Conservation (phyloP, 2,797 vertebrate genomes). For the Epinephelus coioides region DNA sequence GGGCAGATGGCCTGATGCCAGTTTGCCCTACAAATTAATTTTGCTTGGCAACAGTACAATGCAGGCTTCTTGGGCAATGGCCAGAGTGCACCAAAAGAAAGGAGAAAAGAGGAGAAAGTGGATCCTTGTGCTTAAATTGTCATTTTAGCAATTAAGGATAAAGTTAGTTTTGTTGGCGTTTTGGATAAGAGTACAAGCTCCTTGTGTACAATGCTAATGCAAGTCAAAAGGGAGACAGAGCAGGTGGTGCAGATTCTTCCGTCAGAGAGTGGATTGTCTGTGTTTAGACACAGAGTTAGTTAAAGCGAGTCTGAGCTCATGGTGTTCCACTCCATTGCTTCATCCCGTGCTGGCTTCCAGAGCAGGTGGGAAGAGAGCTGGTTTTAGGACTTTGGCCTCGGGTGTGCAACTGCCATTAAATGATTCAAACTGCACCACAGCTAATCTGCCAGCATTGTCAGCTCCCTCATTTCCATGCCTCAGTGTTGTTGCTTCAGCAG, state of each 20-base stretch:
- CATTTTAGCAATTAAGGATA: not conserved
- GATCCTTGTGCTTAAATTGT: slow-evolving; percentile 9
- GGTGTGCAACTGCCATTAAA: slow-evolving; percentile 45
- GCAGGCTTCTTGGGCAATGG: slow-evolving; percentile 58
- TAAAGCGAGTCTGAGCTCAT: slow-evolving; percentile 18
- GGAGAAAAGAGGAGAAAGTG: slow-evolving; percentile 23
- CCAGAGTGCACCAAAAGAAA: slow-evolving; percentile 38
- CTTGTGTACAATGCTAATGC: not conserved
- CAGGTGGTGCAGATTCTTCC: slow-evolving; percentile 29
- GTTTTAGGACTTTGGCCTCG: slow-evolving; percentile 67
- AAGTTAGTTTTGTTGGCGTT: not conserved
- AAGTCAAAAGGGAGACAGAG: not conserved
- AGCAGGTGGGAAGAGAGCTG: slow-evolving; percentile 48
- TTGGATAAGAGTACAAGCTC: not conserved
- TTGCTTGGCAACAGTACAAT: slow-evolving; percentile 79
- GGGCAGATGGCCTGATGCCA: slow-evolving; percentile 70
- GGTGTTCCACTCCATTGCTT: slow-evolving; percentile 45
- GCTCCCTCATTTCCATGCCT: slow-evolving; percentile 50
- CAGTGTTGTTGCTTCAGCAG: slow-evolving; percentile 40
- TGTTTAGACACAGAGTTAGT: slow-evolving; percentile 16
- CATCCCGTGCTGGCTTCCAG: slow-evolving; percentile 20
- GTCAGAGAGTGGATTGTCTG: slow-evolving; percentile 15
- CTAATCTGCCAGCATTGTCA: slow-evolving; percentile 41
- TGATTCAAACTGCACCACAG: slow-evolving; percentile 41
- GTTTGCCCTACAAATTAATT: slow-evolving; percentile 79